Base-by-base conservation (phyloP, 2,888 invertebrate genomes). In the Ctenicera cuprea region DNA sequence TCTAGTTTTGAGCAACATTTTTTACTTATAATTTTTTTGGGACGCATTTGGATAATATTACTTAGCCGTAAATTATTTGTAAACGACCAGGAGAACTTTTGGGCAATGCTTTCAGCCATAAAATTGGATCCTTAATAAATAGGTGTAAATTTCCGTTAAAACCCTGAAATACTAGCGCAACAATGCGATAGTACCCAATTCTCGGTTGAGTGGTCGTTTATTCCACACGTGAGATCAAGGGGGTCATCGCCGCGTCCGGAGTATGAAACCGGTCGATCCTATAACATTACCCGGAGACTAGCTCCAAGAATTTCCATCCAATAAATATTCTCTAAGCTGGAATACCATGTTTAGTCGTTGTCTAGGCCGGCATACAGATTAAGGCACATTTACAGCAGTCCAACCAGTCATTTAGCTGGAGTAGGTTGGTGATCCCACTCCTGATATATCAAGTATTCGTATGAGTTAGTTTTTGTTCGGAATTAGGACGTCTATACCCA, bases 191-290 rank as follows among this genome's bases (percentile, higher is more conserved):
- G 20, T 12, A 12, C 16, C 59, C 59, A 38, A 14, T 59, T 59
- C 59, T 59, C 59, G 18, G 38, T 14, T 20, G 59, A 38, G 41
- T 59, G 38, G 59, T 59, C 59, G 37, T 59, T 38, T 59, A 38
- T 59, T 59, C 59, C 59, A 59, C 59, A 59, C 59, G 65, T 52
- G 65, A 65, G 65, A 52, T 52, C 65, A 52, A 59, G 65, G 65
- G 67, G 67, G 67, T 67, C 67, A 67, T 67, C 67, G 57, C 20
- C 67, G 67, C 30, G 67, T 54, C 37, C 57, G 67, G 41, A 41
- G 43, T 43, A 57, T 43, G 26, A 67, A 67, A 67, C 67, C 67
- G 67, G 67, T 67, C 67, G 67, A 43, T 57, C 43, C 33, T 67
- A 67, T 65, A 37, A 33, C 33, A 65, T 63, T 61, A 61, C 41